These are phyloP conservation scores for Bufo bufo DNA, from an alignment of 2,113 vertebrate species.

Conservation along the genomic window DNA sequence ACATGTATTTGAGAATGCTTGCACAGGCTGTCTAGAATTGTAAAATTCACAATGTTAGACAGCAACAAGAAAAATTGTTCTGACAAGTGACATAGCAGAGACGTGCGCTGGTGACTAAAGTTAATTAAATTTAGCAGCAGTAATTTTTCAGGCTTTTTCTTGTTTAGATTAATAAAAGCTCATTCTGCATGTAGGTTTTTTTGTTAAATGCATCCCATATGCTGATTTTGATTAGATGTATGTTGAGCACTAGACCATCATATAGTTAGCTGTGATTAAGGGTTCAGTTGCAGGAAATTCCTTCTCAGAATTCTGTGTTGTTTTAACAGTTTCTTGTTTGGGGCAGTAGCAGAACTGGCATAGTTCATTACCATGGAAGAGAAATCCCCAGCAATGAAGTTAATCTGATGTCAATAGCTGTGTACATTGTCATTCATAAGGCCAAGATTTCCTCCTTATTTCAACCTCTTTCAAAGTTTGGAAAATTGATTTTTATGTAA, in stretches of 20 bases:
- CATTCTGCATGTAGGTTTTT: slow-evolving; percentile 15
- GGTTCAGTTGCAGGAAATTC: slow-evolving; percentile 56
- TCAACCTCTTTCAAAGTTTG: not conserved
- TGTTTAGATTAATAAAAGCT: slow-evolving; percentile 54
- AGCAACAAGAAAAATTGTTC: slow-evolving; percentile 32
- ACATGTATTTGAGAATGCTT: slow-evolving; percentile 46
- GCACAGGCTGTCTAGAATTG: slow-evolving; percentile 29
- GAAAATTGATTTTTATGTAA: not conserved
- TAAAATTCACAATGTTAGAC: slow-evolving; percentile 38
- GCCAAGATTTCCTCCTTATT: not conserved
- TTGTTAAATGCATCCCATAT: slow-evolving; percentile 52
- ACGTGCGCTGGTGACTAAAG: slow-evolving; percentile 60
- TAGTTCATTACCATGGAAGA: not conserved
- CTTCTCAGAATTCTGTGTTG: slow-evolving; percentile 35
- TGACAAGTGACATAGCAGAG: slow-evolving; percentile 56
- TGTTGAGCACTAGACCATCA: slow-evolving; percentile 56
- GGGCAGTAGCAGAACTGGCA: slow-evolving; percentile 16
- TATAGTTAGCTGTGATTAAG: slow-evolving; percentile 50
- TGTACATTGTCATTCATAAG: not conserved
- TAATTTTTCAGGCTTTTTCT: slow-evolving; percentile 57
- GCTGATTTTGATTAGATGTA: slow-evolving; percentile 52
- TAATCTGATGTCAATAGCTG: not conserved
- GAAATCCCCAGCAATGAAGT: not conserved
- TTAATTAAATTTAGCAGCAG: slow-evolving; percentile 66
- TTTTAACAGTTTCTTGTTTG: slow-evolving; percentile 26